These are phyloP conservation scores for Eulithis prunata DNA, from an alignment of 2,888 invertebrate genomes.

Conservation along the genomic window DNA sequence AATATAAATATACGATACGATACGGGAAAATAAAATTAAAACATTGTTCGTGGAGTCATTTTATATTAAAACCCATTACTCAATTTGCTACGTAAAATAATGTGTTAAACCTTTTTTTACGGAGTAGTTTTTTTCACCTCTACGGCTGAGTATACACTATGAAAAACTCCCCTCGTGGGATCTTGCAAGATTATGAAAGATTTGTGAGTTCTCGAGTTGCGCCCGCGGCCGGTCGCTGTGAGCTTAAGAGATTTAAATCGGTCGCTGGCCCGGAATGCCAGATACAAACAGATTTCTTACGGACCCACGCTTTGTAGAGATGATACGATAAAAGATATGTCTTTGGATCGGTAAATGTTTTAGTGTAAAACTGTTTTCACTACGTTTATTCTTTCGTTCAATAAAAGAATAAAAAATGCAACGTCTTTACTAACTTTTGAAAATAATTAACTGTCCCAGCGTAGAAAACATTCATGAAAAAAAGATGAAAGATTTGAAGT, in stretches of 20 bases:
- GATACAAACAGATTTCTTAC: constrained; percentile 82
- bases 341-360: constrained; percentile 33
- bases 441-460: background rate
- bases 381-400: background rate
- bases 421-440: background rate
- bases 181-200: constrained; percentile 82
- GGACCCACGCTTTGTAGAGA: constrained; percentile 61
- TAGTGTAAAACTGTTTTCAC: constrained; percentile 5
- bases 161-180: constrained; percentile 78
- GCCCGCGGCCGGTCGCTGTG: constrained; percentile 74
- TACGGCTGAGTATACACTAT: constrained; percentile 64
- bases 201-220: constrained; percentile 80
- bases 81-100: constrained; percentile 44
- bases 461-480: background rate
- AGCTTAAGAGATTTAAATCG: constrained; percentile 84
- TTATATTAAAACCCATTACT: constrained; percentile 51
- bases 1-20: constrained; percentile 70
- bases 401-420: background rate
- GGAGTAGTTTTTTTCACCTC: constrained; percentile 56
- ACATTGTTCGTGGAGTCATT: constrained; percentile 60
- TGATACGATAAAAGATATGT: constrained; percentile 51
- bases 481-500: constrained; percentile 18
- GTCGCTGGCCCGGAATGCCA: constrained; percentile 79
- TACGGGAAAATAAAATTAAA: constrained; percentile 75
- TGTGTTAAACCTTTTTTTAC: constrained; percentile 46